phyloP scores from a whole-genome alignment of 2,797 vertebrate species.

The Delichon dasypus region DNA sequence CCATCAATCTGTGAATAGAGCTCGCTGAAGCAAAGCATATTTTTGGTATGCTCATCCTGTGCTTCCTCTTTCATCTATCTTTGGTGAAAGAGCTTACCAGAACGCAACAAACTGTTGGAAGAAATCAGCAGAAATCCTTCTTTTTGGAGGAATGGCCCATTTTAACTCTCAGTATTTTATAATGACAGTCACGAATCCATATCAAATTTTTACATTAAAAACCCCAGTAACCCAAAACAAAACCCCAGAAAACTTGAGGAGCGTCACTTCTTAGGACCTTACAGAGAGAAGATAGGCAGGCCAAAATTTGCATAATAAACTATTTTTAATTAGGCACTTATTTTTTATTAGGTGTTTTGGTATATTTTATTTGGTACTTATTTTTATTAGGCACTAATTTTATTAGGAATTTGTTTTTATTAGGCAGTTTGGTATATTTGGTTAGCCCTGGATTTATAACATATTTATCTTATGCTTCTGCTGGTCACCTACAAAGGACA shows the following conservation, averaged over 20 bases:
- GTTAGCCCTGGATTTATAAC: background rate
- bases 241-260: background rate
- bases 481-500: constrained; percentile 2
- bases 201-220: background rate
- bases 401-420: background rate
- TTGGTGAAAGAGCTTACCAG: constrained; percentile 57
- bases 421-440: background rate
- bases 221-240: background rate
- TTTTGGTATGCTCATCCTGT: constrained; percentile 50
- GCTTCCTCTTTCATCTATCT: constrained; percentile 63
- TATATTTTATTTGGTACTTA: background rate
- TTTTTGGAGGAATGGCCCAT: background rate
- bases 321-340: background rate
- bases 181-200: background rate
- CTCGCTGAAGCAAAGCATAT: constrained; percentile 50
- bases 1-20: constrained; percentile 62
- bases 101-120: constrained; percentile 12
- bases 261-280: background rate
- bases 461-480: background rate
- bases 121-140: background rate
- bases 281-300: background rate
- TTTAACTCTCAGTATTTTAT: background rate
- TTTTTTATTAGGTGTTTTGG: background rate
- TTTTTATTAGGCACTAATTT: background rate
- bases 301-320: background rate